Conservation (phyloP, 2,888 invertebrate genomes). For the Callimorpha dominula region DNA sequence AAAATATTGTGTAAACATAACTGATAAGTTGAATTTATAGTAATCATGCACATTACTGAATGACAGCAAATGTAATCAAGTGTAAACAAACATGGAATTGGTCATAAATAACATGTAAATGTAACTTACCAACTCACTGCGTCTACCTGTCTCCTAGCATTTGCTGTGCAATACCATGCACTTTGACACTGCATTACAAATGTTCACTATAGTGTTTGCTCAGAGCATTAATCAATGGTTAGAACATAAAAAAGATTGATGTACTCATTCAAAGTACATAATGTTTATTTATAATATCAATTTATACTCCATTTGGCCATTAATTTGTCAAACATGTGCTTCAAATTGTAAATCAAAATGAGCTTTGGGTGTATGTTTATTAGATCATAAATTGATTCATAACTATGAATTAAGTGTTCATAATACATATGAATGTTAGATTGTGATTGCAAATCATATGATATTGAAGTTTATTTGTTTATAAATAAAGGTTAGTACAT, state of each 20-base stretch:
- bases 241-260: conserved; percentile 21
- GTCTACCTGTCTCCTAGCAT: neutral
- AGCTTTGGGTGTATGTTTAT: conserved; percentile 37
- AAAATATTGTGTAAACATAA: conserved; percentile 43
- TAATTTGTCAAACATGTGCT: conserved; percentile 36
- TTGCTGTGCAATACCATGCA: conserved; percentile 18
- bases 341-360: conserved; percentile 44
- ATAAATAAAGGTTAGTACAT: neutral
- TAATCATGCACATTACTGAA: conserved; percentile 16
- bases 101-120: conserved; percentile 16
- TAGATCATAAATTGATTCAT: conserved; percentile 44
- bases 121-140: conserved; percentile 31
- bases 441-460: conserved; percentile 20
- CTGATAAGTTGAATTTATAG: conserved; percentile 39
- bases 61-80: conserved; percentile 9
- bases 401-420: conserved; percentile 40
- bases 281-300: conserved; percentile 35
- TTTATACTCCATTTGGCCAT: conserved; percentile 32
- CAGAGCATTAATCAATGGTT: conserved; percentile 15
- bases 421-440: conserved; percentile 32
- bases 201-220: conserved; percentile 8
- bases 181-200: conserved; percentile 33
- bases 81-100: conserved; percentile 33
- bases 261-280: conserved; percentile 24
- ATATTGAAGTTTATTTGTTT: conserved; percentile 39